phyloP scores from a whole-genome alignment of 2,113 vertebrate species.

The Sphyrna mokarran region DNA sequence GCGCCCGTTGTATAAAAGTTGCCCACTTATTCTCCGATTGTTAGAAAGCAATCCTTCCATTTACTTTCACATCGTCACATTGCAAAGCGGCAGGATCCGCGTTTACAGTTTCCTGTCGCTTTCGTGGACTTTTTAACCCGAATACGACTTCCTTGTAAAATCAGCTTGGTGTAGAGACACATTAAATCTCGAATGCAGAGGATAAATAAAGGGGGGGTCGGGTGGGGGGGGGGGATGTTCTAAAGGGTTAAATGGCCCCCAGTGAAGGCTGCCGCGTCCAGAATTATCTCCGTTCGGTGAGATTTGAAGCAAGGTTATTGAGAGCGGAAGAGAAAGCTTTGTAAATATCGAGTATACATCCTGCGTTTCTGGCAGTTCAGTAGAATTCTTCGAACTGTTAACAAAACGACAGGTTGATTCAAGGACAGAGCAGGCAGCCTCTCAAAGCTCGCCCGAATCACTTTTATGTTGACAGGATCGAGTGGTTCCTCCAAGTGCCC shows the following conservation, averaged over 20 bases:
- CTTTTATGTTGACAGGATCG: slow-evolving; percentile 53
- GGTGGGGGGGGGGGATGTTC: background rate
- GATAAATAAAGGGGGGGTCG: no score
- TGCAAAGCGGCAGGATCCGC: background rate
- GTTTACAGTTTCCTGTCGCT: background rate
- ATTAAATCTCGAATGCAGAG: background rate
- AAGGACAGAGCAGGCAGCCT: background rate
- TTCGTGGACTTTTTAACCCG: background rate
- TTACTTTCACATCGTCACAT: background rate
- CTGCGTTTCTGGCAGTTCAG: background rate
- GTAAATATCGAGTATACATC: background rate
- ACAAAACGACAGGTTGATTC: background rate
- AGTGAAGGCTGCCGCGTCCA: background rate
- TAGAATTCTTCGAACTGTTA: background rate
- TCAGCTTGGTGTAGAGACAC: background rate
- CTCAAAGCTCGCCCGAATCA: slow-evolving; percentile 33
- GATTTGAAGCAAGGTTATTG: background rate
- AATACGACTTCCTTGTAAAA: background rate
- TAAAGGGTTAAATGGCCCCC: background rate
- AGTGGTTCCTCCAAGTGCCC: slow-evolving; percentile 50
- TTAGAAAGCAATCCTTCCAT: background rate
- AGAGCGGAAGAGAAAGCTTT: background rate
- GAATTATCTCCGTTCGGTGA: background rate
- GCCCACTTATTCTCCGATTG: background rate
- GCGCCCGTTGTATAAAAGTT: background rate